phyloP scores from a whole-genome alignment of 2,113 vertebrate species.

The Sturnira hondurensis region DNA sequence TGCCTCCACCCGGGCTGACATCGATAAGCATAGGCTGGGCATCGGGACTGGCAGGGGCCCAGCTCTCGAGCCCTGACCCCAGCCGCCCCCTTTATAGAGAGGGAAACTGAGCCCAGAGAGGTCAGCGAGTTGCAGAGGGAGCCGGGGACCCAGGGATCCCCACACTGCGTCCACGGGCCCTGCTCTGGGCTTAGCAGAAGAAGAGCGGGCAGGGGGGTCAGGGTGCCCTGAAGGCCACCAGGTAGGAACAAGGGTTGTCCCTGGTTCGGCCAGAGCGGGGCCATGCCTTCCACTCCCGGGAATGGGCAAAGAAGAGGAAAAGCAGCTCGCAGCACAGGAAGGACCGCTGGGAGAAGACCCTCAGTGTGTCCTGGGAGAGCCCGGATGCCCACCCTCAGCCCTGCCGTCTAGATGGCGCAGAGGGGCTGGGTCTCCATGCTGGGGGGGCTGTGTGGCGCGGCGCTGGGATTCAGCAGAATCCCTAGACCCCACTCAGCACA shows the following conservation, averaged over 20 bases:
- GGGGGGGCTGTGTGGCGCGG: fast-evolving
- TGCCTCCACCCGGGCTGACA: background rate
- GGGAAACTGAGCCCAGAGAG: background rate
- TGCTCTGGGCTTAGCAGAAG: background rate
- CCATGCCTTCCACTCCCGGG: background rate
- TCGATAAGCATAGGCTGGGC: background rate
- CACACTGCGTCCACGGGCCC: fast-evolving
- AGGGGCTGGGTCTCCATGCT: fast-evolving
- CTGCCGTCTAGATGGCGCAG: too few relatives aligned
- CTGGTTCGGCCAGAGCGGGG: fast-evolving
- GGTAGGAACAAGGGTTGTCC: background rate
- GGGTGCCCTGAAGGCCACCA: background rate
- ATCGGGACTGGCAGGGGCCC: background rate
- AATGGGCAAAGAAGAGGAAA: background rate
- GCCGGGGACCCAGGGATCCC: background rate
- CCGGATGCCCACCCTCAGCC: background rate
- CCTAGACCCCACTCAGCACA: background rate
- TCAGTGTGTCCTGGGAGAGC: fast-evolving
- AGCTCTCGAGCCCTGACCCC: background rate
- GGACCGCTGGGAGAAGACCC: fast-evolving
- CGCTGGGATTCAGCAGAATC: fast-evolving
- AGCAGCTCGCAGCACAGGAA: background rate
- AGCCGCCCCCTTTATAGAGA: background rate
- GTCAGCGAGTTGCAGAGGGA: fast-evolving
- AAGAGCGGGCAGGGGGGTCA: fast-evolving